Conservation (phyloP, 1,140 invertebrate species). For the Halesus radiatus region DNA sequence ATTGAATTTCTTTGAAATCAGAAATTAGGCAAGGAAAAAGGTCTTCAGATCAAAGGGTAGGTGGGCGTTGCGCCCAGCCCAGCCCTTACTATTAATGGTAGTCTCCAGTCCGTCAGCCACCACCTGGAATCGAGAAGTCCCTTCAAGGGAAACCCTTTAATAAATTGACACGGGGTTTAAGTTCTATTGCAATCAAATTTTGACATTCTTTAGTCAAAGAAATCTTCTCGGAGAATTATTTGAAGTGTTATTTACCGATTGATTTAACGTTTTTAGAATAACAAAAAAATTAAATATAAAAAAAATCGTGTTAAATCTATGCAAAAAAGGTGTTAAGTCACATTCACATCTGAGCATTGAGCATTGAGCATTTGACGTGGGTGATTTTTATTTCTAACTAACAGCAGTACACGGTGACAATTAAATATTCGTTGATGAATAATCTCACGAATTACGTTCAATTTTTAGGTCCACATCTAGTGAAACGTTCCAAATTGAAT, state of each 20-base stretch:
- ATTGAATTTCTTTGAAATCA: conserved; percentile 54
- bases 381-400: too few species aligned
- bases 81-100: not conserved
- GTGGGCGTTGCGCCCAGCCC: conserved; percentile 8
- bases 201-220: not conserved
- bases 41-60: conserved; percentile 51
- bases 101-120: not conserved
- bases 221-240: too few species aligned
- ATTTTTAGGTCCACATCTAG: not conserved
- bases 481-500: not conserved
- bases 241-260: too few species aligned
- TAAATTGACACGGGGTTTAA: conserved; percentile 15
- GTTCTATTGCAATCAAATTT: not conserved
- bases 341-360: too few species aligned
- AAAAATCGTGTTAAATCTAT: too few species aligned
- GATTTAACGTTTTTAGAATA: too few species aligned
- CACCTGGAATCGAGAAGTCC: not conserved
- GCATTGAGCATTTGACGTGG: too few species aligned
- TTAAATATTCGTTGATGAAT: too few species aligned
- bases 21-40: conserved; percentile 50
- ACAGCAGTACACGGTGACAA: too few species aligned
- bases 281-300: too few species aligned
- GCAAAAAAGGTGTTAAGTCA: too few species aligned
- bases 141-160: conserved; percentile 17
- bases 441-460: too few species aligned